Evolutionary conservation across 2,113 vertebrate species (phyloP).

Genomic region (Heptranchias perlo): DNA sequence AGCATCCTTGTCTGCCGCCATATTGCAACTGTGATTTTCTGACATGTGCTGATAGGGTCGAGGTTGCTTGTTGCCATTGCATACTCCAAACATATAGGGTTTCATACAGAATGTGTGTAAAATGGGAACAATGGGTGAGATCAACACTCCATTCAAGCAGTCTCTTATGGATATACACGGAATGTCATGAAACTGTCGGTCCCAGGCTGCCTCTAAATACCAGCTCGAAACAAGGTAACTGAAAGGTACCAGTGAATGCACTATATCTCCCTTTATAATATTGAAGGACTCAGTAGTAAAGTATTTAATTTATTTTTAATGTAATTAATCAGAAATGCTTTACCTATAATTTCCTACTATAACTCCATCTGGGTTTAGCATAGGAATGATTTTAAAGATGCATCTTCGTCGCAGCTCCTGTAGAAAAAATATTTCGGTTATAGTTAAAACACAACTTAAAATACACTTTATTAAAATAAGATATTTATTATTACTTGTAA

Average conservation of each 20-base stretch:
- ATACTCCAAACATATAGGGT: neutral
- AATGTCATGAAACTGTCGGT: neutral
- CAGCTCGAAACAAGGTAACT: neutral
- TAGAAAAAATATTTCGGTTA: neutral
- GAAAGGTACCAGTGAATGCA: neutral
- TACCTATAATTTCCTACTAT: conserved; percentile 38
- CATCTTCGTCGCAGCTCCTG: conserved; percentile 8
- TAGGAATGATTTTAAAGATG: conserved; percentile 34
- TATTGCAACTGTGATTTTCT: too few species aligned
- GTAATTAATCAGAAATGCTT: neutral
- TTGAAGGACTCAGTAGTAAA: neutral
- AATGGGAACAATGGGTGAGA: neutral
- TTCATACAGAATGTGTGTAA: neutral
- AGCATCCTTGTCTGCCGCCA: neutral
- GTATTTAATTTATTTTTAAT: neutral
- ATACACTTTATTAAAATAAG: neutral
- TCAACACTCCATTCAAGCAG: neutral
- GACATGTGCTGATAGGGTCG: neutral
- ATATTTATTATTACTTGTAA: neutral
- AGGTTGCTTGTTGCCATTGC: neutral
- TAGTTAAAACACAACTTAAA: neutral
- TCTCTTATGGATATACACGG: neutral
- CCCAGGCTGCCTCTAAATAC: neutral
- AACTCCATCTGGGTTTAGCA: conserved; percentile 33
- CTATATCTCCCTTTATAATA: neutral